These are phyloP conservation scores for Sarotherodon lohbergeri DNA, from an alignment of 2,113 vertebrate genomes.

Conservation along the genomic window DNA sequence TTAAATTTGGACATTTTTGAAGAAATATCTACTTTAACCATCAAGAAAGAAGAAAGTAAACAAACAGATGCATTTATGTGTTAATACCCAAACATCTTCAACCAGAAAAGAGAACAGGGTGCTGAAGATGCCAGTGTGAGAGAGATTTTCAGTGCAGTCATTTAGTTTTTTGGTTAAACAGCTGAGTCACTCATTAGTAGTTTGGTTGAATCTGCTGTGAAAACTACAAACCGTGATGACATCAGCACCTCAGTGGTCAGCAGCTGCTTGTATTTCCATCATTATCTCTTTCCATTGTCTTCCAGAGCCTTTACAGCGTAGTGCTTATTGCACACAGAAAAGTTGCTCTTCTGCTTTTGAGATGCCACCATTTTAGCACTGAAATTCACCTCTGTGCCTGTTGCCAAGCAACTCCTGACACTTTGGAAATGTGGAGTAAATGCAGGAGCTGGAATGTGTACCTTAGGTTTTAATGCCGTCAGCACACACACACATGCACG, in stretches of 20 bases:
- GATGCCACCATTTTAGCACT: conserved; percentile 45
- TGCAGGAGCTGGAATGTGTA: background rate
- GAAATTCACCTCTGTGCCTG: conserved; percentile 46
- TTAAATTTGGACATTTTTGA: too few species aligned
- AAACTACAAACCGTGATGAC: background rate
- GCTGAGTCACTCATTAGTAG: background rate
- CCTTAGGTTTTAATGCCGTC: background rate
- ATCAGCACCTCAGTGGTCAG: background rate
- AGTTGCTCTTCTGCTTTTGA: conserved; percentile 6
- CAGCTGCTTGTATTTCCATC: background rate
- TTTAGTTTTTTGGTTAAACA: background rate
- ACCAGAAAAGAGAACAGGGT: background rate
- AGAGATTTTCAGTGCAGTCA: background rate
- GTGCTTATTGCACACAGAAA: background rate
- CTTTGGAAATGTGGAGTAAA: conserved; percentile 22
- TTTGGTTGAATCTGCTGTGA: background rate
- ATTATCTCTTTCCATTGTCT: background rate
- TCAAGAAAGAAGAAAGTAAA: too few species aligned
- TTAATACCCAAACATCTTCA: background rate
- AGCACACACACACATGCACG: background rate
- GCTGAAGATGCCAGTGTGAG: background rate
- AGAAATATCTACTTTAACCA: too few species aligned
- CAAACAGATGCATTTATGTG: too few species aligned
- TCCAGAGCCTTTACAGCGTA: background rate
- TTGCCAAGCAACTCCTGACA: conserved; percentile 64